Conservation (phyloP, 2,888 invertebrate species). For the Campoplex capitator region DNA sequence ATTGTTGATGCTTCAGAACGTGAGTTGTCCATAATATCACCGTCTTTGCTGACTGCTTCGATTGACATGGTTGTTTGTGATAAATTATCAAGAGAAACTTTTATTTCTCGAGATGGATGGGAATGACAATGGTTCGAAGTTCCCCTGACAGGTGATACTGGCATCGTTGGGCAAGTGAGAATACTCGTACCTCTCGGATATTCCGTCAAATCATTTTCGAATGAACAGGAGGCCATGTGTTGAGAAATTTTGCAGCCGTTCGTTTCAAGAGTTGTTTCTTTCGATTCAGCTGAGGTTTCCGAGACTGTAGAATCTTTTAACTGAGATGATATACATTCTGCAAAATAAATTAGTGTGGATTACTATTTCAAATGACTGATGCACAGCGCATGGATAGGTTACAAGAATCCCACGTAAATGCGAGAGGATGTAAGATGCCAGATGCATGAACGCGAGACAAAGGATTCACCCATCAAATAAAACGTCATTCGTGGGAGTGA, state of each 20-base stretch:
- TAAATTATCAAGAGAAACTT: constrained; percentile 15
- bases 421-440: no score
- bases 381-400: no score
- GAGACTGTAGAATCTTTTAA: constrained; percentile 69
- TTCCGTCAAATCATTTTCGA: constrained; percentile 11
- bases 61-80: constrained; percentile 1
- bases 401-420: no score
- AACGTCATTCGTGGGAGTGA: no score
- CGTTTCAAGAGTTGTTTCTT: constrained; percentile 5
- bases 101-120: constrained; percentile 41
- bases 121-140: constrained; percentile 30
- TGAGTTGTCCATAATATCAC: not conserved
- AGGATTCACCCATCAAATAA: no score
- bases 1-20: not conserved
- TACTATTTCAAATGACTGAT: not conserved
- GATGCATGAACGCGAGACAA: no score
- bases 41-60: constrained; percentile 20
- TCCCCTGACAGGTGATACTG: constrained; percentile 35
- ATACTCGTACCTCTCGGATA: constrained; percentile 39
- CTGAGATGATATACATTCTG: constrained; percentile 68
- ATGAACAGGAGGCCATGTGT: constrained; percentile 29
- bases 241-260: constrained; percentile 16
- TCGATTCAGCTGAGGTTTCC: constrained; percentile 56
- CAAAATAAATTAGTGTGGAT: not conserved
- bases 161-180: constrained; percentile 47